Evolutionary conservation across 2,797 vertebrate species (phyloP).

Genomic region (Sebastes matsubarae): DNA sequence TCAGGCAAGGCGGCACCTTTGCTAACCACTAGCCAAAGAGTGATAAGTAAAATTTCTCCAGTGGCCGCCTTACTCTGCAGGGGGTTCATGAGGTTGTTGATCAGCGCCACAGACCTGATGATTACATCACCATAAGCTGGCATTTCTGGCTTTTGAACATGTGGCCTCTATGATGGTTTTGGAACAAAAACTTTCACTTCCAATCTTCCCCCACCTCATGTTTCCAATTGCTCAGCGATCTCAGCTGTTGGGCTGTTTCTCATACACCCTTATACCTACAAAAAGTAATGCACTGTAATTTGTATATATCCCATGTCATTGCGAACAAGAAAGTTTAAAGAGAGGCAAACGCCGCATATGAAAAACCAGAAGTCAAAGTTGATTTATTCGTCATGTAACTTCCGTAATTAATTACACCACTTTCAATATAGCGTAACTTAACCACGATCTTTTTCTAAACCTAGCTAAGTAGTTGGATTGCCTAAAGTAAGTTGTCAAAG

Average conservation of each 20-base stretch:
- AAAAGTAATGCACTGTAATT: no score
- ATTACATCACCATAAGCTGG: slow-evolving; percentile 24
- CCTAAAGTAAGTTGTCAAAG: no score
- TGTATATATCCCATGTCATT: no score
- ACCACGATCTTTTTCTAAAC: no score
- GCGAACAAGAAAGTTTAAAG: no score
- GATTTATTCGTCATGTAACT: no score
- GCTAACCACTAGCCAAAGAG: slow-evolving; percentile 54
- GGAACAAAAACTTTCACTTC: background rate
- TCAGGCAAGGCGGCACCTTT: slow-evolving; percentile 56
- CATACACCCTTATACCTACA: no score
- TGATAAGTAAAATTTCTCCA: slow-evolving; percentile 31
- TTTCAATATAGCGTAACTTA: no score
- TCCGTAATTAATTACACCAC: no score
- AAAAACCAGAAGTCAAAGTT: no score
- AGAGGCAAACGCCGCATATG: no score
- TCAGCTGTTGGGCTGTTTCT: background rate
- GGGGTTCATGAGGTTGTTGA: slow-evolving; percentile 9
- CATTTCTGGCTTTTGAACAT: slow-evolving; percentile 12
- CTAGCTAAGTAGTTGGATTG: no score
- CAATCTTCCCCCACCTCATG: background rate
- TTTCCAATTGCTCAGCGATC: background rate
- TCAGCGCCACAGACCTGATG: slow-evolving; percentile 18
- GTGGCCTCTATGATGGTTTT: background rate
- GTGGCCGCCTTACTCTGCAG: slow-evolving; percentile 21